phyloP scores from a whole-genome alignment of 2,113 vertebrate genomes.

The Halichoeres trimaculatus region DNA sequence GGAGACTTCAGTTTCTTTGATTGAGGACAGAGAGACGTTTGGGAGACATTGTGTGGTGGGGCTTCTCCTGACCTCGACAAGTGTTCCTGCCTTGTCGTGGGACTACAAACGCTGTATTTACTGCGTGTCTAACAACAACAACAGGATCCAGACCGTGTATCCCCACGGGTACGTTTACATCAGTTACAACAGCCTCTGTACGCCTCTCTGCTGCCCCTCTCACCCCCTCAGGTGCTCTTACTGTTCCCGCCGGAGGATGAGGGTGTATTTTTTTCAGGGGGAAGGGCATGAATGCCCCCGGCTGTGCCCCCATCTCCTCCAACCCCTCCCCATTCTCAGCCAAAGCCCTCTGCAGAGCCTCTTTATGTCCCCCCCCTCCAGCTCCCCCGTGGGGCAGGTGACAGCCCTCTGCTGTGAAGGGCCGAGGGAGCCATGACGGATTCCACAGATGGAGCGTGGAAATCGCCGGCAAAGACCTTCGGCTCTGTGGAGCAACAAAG shows the following conservation, averaged over 20 bases:
- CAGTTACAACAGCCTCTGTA: slow-evolving; percentile 58
- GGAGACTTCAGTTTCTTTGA: not conserved
- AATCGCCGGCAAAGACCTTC: slow-evolving; percentile 93
- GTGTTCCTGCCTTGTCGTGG: not conserved
- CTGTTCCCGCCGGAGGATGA: slow-evolving; percentile 80
- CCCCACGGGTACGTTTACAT: slow-evolving; percentile 74
- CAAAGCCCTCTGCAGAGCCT: slow-evolving; percentile 86
- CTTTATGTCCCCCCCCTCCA: slow-evolving; percentile 76
- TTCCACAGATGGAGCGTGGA: slow-evolving; percentile 99
- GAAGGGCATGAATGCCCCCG: slow-evolving; percentile 86
- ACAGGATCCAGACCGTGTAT: slow-evolving; percentile 64
- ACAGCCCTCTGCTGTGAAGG: slow-evolving; percentile 91
- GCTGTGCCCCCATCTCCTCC: slow-evolving; percentile 83
- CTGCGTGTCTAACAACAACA: slow-evolving; percentile 40
- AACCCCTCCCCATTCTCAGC: slow-evolving; percentile 56
- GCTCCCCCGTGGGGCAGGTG: slow-evolving; percentile 95
- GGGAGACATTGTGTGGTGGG: not conserved
- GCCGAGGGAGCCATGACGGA: slow-evolving; percentile 93
- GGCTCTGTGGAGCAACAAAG: slow-evolving; percentile 94
- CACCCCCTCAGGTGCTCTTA: slow-evolving; percentile 87
- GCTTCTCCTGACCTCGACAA: not conserved
- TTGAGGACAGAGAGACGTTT: not conserved
- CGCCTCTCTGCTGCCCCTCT: slow-evolving; percentile 44
- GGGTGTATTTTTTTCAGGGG: slow-evolving; percentile 9
- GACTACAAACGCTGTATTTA: not conserved